Percentiles rank a stretch among this genome's conserved stretches.
Evolutionary conservation across 2,113 vertebrate genomes (phyloP).

Genomic region (Psettodes erumei): DNA sequence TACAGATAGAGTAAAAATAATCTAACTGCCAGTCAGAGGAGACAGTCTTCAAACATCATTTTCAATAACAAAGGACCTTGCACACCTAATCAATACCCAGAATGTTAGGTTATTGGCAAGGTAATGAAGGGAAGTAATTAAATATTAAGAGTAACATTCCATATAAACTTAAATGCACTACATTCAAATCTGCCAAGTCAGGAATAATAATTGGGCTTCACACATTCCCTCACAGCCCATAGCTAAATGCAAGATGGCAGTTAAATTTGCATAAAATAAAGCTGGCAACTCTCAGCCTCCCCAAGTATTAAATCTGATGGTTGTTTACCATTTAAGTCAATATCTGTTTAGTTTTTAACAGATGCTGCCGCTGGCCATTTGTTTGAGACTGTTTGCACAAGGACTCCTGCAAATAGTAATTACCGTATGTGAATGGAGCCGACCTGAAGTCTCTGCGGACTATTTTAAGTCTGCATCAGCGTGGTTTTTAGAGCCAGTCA

Average conservation of each 20-base stretch:
- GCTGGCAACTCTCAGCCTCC: not conserved
- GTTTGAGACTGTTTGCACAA: constrained; percentile 44
- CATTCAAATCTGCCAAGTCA: not conserved
- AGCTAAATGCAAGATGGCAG: not conserved
- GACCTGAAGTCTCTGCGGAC: constrained; percentile 8
- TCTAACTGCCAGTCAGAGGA: not conserved
- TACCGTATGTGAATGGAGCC: constrained; percentile 30
- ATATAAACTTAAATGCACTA: not conserved
- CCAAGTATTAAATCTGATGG: constrained; percentile 47
- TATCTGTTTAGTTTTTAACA: constrained; percentile 48
- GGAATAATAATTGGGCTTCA: not conserved
- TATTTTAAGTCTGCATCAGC: not conserved
- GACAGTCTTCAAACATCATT: not conserved
- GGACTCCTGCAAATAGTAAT: constrained; percentile 47
- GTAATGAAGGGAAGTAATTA: too few species aligned
- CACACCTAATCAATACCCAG: not conserved
- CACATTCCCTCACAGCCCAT: not conserved
- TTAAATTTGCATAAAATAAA: constrained; percentile 33
- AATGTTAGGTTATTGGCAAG: not conserved
- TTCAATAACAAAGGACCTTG: not conserved
- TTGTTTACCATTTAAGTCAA: constrained; percentile 58
- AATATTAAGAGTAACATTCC: not conserved
- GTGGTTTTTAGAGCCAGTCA: not conserved
- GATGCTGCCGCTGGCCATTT: constrained; percentile 35
- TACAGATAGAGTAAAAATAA: not conserved